phyloP scores from a whole-genome alignment of 2,888 invertebrate genomes.

The Lasioglossum vierecki region DNA sequence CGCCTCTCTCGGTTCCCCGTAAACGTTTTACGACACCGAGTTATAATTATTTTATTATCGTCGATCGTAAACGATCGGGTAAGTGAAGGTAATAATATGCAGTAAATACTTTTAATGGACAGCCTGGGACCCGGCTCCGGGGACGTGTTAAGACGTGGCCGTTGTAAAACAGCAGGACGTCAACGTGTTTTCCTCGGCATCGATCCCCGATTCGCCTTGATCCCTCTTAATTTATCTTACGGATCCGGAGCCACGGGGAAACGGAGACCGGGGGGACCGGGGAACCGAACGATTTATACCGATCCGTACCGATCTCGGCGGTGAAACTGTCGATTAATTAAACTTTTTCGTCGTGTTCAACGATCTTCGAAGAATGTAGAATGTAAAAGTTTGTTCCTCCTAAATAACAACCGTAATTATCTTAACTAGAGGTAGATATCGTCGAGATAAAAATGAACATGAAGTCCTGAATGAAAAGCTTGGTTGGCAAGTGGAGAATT shows the following conservation, averaged over 20 bases:
- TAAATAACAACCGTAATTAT: neutral
- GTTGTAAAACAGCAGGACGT: slow-evolving; percentile 68
- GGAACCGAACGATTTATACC: neutral
- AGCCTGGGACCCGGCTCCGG: slow-evolving; percentile 58
- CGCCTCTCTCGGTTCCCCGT: slow-evolving; percentile 23
- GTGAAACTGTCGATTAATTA: slow-evolving; percentile 21
- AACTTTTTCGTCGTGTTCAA: neutral
- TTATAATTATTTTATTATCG: slow-evolving; percentile 83
- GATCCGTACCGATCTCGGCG: slow-evolving; percentile 47
- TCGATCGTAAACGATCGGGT: slow-evolving; percentile 81
- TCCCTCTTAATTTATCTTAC: slow-evolving; percentile 59
- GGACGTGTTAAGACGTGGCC: slow-evolving; percentile 72
- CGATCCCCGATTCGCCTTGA: slow-evolving; percentile 63
- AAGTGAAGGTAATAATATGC: slow-evolving; percentile 80
- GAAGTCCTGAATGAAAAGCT: neutral
- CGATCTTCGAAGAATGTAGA: too few relatives aligned
- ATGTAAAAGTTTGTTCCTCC: too few relatives aligned
- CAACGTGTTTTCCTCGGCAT: slow-evolving; percentile 49
- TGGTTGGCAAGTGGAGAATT: neutral
- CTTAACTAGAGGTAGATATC: neutral
- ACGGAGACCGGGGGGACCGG: slow-evolving; percentile 24
- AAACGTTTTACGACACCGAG: slow-evolving; percentile 76
- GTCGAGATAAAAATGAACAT: too few relatives aligned
- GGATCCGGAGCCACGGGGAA: slow-evolving; percentile 13
- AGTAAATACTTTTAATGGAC: slow-evolving; percentile 81